These are phyloP conservation scores for Clupea harengus DNA, from an alignment of 2,113 vertebrate species.

Conservation along the genomic window DNA sequence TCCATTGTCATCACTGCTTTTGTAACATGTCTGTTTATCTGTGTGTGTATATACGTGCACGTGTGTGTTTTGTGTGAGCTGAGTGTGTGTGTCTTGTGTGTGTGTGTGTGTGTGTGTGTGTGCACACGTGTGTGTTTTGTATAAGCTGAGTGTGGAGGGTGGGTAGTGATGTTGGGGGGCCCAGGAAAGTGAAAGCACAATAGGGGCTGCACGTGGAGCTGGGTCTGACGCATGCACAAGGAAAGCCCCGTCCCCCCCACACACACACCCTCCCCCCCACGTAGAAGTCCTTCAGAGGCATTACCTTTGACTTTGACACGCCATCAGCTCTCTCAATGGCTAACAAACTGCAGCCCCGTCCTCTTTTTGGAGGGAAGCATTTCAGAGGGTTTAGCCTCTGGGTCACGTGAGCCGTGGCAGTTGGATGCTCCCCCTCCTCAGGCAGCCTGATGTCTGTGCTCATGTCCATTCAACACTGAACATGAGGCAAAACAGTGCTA, in stretches of 20 bases:
- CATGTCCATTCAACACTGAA: background rate
- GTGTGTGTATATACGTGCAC: background rate
- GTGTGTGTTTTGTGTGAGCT: background rate
- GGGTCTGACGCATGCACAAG: background rate
- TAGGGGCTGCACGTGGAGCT: background rate
- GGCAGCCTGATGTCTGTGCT: background rate
- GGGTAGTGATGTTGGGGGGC: background rate
- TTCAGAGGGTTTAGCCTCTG: background rate
- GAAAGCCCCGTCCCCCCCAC: background rate
- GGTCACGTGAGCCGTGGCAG: background rate
- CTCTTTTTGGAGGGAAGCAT: background rate
- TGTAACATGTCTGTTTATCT: no score
- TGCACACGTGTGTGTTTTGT: background rate
- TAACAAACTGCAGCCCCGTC: background rate
- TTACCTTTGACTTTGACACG: constrained; percentile 46
- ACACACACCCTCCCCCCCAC: constrained; percentile 9
- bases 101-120: background rate
- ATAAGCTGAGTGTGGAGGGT: background rate
- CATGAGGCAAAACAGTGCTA: no score
- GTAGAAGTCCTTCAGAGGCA: constrained; percentile 56
- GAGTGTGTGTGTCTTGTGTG: background rate
- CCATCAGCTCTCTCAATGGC: constrained; percentile 21
- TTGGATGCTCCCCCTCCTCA: background rate
- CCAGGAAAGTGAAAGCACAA: background rate
- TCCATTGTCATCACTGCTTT: background rate